phyloP scores from a whole-genome alignment of 2,797 vertebrate genomes.

The Danio kyathit region DNA sequence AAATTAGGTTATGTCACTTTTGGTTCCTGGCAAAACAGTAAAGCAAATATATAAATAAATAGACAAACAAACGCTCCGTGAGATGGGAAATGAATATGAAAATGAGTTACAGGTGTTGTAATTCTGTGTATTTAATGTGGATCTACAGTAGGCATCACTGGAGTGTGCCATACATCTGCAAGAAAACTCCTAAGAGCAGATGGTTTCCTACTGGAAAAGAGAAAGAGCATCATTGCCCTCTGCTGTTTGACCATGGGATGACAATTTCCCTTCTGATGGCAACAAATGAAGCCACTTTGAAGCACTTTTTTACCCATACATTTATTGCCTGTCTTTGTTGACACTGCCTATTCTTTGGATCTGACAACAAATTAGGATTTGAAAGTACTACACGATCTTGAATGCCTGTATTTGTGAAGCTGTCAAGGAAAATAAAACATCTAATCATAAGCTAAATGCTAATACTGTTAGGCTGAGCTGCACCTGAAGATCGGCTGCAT shows the following conservation, averaged over 20 bases:
- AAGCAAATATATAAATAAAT: not conserved
- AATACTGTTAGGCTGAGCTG: too few relatives aligned
- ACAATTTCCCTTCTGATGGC: not conserved
- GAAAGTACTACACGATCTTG: not conserved
- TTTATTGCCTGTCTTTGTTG: not conserved
- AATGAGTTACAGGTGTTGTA: not conserved
- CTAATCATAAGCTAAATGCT: too few relatives aligned
- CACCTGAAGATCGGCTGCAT: too few relatives aligned
- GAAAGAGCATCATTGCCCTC: slow-evolving; percentile 46
- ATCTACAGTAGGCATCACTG: not conserved
- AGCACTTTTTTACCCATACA: not conserved
- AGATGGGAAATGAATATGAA: not conserved
- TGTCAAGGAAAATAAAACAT: not conserved
- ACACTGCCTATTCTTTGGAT: not conserved
- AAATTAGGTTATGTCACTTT: not conserved
- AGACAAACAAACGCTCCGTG: not conserved
- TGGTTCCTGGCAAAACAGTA: not conserved
- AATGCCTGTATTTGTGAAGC: not conserved
- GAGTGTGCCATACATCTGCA: not conserved
- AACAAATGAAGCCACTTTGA: not conserved
- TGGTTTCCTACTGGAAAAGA: not conserved
- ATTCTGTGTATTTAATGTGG: not conserved
- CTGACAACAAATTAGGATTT: not conserved
- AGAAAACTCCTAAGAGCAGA: slow-evolving; percentile 4
- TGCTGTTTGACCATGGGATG: not conserved